phyloP scores from a whole-genome alignment of 2,113 vertebrate genomes.

The Copsychus sechellarum region DNA sequence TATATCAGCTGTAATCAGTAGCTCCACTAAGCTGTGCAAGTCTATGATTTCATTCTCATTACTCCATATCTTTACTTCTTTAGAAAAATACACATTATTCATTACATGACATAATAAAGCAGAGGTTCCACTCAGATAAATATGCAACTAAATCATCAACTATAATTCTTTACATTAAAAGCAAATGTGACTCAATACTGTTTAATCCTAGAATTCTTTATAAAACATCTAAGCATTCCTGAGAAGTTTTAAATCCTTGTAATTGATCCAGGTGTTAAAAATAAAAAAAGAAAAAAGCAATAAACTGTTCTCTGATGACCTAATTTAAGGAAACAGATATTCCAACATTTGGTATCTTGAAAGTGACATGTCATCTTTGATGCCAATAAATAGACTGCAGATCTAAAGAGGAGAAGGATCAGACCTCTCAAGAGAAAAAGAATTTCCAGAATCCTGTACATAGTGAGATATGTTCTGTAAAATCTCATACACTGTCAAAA shows the following conservation, averaged over 20 bases:
- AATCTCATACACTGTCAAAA: neutral
- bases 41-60: slow-evolving; percentile 53
- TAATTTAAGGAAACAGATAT: neutral
- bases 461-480: neutral
- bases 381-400: neutral
- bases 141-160: neutral
- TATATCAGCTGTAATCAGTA: slow-evolving; percentile 61
- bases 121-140: slow-evolving; percentile 21
- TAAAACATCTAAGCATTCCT: neutral
- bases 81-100: slow-evolving; percentile 62
- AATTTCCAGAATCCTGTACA: neutral
- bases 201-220: neutral
- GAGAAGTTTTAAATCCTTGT: neutral
- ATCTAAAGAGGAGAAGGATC: neutral
- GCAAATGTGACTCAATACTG: neutral
- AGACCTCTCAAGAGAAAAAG: neutral
- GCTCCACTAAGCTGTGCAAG: slow-evolving; percentile 33
- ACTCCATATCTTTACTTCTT: slow-evolving; percentile 51
- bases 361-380: neutral
- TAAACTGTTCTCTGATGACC: neutral
- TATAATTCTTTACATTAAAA: neutral
- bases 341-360: neutral
- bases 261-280: neutral
- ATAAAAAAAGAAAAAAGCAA: neutral
- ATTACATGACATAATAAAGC: slow-evolving; percentile 16